These are phyloP conservation scores for Spilarctia lutea DNA, from an alignment of 2,888 invertebrate species.

Conservation along the genomic window DNA sequence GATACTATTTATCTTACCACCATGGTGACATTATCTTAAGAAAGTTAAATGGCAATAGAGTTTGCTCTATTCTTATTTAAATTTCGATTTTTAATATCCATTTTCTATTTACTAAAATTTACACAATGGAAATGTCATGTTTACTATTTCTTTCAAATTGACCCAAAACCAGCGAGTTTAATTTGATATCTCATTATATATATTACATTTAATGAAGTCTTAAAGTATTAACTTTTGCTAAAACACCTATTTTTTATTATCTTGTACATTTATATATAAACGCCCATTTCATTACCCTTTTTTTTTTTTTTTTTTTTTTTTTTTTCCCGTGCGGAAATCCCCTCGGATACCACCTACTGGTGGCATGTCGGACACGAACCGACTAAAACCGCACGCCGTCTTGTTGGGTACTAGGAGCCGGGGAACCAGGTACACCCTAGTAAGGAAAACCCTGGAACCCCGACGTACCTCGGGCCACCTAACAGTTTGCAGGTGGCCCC, in stretches of 20 bases:
- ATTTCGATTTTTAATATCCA: background rate
- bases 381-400: too few relatives aligned
- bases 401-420: too few relatives aligned
- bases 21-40: background rate
- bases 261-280: constrained; percentile 45
- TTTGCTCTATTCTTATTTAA: background rate
- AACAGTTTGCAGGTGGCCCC: too few relatives aligned
- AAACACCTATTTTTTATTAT: constrained; percentile 47
- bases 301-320: too few relatives aligned
- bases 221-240: constrained; percentile 44
- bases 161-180: constrained; percentile 6
- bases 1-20: too few relatives aligned
- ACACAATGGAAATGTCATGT: background rate
- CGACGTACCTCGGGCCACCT: too few relatives aligned
- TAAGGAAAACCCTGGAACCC: too few relatives aligned
- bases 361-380: too few relatives aligned
- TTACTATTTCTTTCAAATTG: constrained; percentile 9
- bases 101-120: background rate
- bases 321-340: too few relatives aligned
- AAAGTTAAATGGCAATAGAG: background rate
- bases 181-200: constrained; percentile 36
- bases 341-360: too few relatives aligned
- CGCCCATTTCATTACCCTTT: constrained; percentile 52
- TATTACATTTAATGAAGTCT: constrained; percentile 40
- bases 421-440: too few relatives aligned